Conservation (phyloP, 2,113 vertebrate species). For the Saguinus imperator region DNA sequence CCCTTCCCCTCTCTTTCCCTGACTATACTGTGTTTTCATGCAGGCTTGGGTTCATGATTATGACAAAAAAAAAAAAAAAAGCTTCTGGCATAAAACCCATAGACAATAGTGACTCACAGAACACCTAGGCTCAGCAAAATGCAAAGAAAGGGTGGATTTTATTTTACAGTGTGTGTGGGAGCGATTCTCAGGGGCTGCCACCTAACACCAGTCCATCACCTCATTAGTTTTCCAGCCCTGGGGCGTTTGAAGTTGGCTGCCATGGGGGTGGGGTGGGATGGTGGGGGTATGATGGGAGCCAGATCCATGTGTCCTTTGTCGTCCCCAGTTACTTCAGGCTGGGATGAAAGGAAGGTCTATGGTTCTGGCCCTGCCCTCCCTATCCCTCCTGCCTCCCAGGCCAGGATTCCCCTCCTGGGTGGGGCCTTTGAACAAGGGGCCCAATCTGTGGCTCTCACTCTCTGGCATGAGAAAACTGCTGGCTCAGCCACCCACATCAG, state of each 20-base stretch:
- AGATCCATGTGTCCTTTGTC: slow-evolving; percentile 21
- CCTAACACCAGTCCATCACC: slow-evolving; percentile 72
- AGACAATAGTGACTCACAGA: slow-evolving; percentile 52
- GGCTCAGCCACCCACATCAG: not conserved
- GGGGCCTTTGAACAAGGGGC: not conserved
- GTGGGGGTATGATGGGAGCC: not conserved
- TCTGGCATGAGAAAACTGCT: not conserved
- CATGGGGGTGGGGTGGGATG: not conserved
- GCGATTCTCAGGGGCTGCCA: slow-evolving; percentile 57
- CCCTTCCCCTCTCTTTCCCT: not conserved
- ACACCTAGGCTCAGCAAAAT: slow-evolving; percentile 56
- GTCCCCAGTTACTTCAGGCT: not conserved
- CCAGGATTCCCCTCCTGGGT: not conserved
- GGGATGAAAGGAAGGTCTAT: slow-evolving; percentile 39
- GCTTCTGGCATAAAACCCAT: not conserved
- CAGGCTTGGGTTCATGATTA: slow-evolving; percentile 15
- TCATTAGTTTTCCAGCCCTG: not conserved
- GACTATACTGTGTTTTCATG: not conserved
- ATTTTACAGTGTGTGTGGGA: slow-evolving; percentile 73
- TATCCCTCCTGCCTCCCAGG: not conserved
- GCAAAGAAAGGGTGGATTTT: slow-evolving; percentile 73
- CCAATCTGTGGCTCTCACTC: not conserved
- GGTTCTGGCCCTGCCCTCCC: not conserved
- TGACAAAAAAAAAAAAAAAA: not conserved
- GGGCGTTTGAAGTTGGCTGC: not conserved